Evolutionary conservation across 1,140 invertebrate genomes (phyloP).

Genomic region (Rhyacophila brunnea): DNA sequence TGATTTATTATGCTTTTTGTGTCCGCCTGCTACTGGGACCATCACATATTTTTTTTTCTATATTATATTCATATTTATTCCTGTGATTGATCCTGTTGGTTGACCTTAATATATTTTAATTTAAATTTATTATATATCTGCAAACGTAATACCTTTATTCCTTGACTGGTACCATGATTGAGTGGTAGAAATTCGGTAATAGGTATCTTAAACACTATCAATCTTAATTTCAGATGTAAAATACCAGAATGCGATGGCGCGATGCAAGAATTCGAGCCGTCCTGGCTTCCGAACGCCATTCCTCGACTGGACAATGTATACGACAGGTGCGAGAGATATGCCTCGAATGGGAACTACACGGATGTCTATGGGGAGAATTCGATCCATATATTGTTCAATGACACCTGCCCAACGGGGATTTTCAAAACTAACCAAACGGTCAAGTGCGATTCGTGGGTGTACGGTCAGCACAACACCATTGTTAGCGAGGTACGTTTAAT

Average conservation of each 20-base stretch:
- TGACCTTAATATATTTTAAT: too few species aligned
- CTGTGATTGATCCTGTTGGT: too few species aligned
- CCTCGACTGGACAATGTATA: constrained; percentile 46
- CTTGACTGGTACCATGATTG: too few species aligned
- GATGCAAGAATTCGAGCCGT: constrained; percentile 44
- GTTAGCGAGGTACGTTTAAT: constrained; percentile 37
- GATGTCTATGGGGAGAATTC: neutral
- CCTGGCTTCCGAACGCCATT: constrained; percentile 55
- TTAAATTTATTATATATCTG: too few species aligned
- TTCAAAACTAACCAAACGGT: constrained; percentile 44
- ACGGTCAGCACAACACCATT: constrained; percentile 46
- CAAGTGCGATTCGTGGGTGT: constrained; percentile 50
- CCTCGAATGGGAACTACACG: neutral
- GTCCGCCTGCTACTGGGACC: too few species aligned
- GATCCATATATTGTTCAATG: too few species aligned
- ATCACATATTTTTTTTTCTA: too few species aligned
- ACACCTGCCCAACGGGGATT: constrained; percentile 40
- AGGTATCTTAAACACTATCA: too few species aligned
- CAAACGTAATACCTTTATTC: too few species aligned
- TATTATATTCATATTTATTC: too few species aligned
- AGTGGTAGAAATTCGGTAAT: too few species aligned
- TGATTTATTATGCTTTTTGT: too few species aligned
- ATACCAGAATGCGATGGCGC: constrained; percentile 60
- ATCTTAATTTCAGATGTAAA: constrained; percentile 63
- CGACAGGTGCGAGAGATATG: constrained; percentile 52